Base-by-base conservation (phyloP, 2,797 vertebrate species). In the Coreius guichenoti region DNA sequence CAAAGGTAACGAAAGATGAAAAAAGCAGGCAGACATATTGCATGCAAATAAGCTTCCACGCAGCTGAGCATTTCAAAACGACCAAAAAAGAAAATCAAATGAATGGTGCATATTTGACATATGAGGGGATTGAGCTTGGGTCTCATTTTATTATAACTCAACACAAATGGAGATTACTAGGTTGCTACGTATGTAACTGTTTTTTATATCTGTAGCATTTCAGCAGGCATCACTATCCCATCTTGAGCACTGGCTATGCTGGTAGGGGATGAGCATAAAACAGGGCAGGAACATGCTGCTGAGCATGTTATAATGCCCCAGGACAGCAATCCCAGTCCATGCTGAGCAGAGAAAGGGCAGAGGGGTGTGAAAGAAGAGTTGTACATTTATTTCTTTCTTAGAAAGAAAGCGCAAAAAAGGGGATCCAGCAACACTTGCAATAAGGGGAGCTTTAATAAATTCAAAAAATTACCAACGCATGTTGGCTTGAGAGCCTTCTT, bases 21-120 rank as follows among this genome's bases (percentile, higher is more conserved):
- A 91, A 89, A 90, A 74, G 88, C 91, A 88, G 90, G 92, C 93
- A 94, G 93, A 94, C 93, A 94, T 92, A 94, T 92, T 93, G 93
- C 93, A 91, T 94, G 91, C 90, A 92, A 93, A 93, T 93, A 92
- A 92, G 92, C 93, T 92, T 93, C 92, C 90, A 93, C 90, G 87
- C 90, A 81, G 69, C 84, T 83, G 58, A 82, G 79, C 69, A 87
- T 67, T 84, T 58, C 69, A 67, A 82, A 80, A 86, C 36, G 51
- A 83, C 31, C 4, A 47, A 84, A 80, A 63, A 58, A 31, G 74
- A 79, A 75, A 51, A 80, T 54, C 19, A 29, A 80, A 80, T 29
- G 75, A 72, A 51, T 26, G 31, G 39, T 63, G 58, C 29, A 72
- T 69, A 65, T 86, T 75, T 74, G 31, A 70, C 74, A 83, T 45